Evolutionary conservation across 1,140 invertebrate genomes (phyloP).

Genomic region (Drosophila suzukii): DNA sequence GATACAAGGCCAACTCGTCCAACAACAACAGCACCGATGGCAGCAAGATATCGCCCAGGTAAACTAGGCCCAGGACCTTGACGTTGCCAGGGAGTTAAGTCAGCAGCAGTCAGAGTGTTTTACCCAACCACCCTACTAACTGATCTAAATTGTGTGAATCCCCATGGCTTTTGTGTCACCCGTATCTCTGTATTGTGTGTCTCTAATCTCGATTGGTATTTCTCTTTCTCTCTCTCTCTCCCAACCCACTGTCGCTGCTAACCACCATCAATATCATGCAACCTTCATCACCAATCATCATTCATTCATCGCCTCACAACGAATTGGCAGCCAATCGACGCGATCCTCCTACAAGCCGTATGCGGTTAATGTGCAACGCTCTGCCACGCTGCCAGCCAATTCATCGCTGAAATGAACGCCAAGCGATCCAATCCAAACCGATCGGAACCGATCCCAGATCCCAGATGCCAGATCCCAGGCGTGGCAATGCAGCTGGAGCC

Average conservation of each 20-base stretch:
- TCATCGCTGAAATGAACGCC: slow-evolving; percentile 84
- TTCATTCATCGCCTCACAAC: background rate
- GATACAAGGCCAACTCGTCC: slow-evolving; percentile 93
- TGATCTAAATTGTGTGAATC: background rate
- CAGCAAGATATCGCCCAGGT: slow-evolving; percentile 88
- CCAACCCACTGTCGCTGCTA: slow-evolving; percentile 40
- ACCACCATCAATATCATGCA: slow-evolving; percentile 36
- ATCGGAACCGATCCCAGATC: slow-evolving; percentile 8
- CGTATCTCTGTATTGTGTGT: slow-evolving; percentile 41
- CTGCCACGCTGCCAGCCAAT: slow-evolving; percentile 89
- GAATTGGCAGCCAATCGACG: slow-evolving; percentile 86
- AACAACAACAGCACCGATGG: slow-evolving; percentile 87
- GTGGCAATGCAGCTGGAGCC: slow-evolving; percentile 5
- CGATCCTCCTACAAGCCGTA: slow-evolving; percentile 89
- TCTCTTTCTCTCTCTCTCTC: slow-evolving; percentile 58
- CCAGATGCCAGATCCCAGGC: slow-evolving; percentile 1
- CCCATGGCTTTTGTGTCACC: slow-evolving; percentile 21
- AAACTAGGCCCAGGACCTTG: slow-evolving; percentile 48
- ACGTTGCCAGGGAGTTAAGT: slow-evolving; percentile 5
- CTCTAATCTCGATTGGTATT: slow-evolving; percentile 72
- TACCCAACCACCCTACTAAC: slow-evolving; percentile 6
- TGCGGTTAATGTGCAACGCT: slow-evolving; percentile 87
- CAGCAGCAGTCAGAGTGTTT: slow-evolving; percentile 7
- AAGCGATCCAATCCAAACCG: slow-evolving; percentile 9
- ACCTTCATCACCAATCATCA: background rate